Base-by-base conservation (phyloP, 2,797 vertebrate genomes). In the Phalanger gymnotis region DNA sequence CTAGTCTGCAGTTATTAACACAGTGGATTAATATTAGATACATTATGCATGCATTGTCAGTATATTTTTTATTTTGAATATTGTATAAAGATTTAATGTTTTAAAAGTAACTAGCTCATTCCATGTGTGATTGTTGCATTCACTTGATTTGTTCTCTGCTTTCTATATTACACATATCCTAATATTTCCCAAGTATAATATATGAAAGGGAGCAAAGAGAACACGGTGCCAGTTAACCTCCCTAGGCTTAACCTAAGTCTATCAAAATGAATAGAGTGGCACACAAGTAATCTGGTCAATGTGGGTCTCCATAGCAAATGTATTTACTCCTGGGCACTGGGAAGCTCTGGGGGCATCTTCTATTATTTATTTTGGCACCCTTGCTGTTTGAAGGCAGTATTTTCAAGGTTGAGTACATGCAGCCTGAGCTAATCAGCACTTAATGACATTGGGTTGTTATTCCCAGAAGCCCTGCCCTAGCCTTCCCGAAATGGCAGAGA, bases 201-300 rank as follows among this genome's bases (percentile, higher is more conserved):
- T 94, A 93, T 91, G 92, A 87, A 94, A 12, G 30, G n/a, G 40
- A 90, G n/a, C 30, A 30, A 96, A 93, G 12, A 94, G 11, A 87
- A 91, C 25, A 51, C 10, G 92, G 3, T 13, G 22, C 73, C 73
- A 27, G 27, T 51, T 47, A 87, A 47, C 25, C 9, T n/a, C 73
- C 73, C 73, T 10, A 87, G 73, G 40, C 40, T 87, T 87, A 87
- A 87, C 40, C 40, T 87, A 87, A 57, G 19, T 87, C 7, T 92
- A 53, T 5, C 2, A 19, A 96, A 87, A 40, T 91, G 47, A 40
- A 90, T 54, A n/a, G 56, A 90, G 91, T 90, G 53, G 30, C 1
- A 94, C 19, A 54, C 25, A 94, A 47, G 2, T 54, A 91, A 95
- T 91, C 58, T 92, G 53, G 25, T 90, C 51, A 90, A 90, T 90